Evolutionary conservation across 1,140 invertebrate species (phyloP).

Genomic region (Tribolium castaneum): DNA sequence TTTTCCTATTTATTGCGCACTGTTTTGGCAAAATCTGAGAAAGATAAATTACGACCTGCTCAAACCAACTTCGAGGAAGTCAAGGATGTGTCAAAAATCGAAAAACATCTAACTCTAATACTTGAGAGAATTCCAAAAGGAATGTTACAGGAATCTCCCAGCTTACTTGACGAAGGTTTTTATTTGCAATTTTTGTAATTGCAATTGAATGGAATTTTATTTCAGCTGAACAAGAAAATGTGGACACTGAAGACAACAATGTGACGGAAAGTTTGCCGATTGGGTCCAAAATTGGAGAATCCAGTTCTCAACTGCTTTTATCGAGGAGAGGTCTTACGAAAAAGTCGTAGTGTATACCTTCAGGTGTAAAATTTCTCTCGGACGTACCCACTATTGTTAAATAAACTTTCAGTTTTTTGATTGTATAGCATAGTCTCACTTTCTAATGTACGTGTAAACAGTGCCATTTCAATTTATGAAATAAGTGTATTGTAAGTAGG

Average conservation of each 20-base stretch:
- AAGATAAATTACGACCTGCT: constrained; percentile 64
- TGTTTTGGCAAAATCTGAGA: constrained; percentile 65
- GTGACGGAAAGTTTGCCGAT: constrained; percentile 50
- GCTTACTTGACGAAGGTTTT: constrained; percentile 37
- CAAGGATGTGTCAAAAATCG: constrained; percentile 68
- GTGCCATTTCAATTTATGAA: constrained; percentile 13
- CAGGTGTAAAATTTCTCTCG: constrained; percentile 8
- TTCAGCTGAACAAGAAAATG: constrained; percentile 4
- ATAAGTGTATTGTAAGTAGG: constrained; percentile 8
- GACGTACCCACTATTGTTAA: not conserved
- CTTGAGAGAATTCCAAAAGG: constrained; percentile 65
- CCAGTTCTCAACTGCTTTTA: constrained; percentile 57
- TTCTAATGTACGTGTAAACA: constrained; percentile 15
- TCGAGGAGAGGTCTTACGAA: constrained; percentile 54
- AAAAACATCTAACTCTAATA: constrained; percentile 70
- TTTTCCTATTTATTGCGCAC: constrained; percentile 69
- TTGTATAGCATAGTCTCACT: constrained; percentile 25
- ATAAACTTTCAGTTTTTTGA: constrained; percentile 21
- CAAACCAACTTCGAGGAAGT: constrained; percentile 65
- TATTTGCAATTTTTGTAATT: not conserved
- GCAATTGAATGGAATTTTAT: not conserved
- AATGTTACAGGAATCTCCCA: constrained; percentile 6
- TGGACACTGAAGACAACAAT: constrained; percentile 9
- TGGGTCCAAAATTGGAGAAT: constrained; percentile 57
- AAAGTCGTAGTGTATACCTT: constrained; percentile 11